Percentiles rank a stretch among this genome's conserved stretches.
Evolutionary conservation across 2,888 invertebrate genomes (phyloP).

Genomic region (Eupithecia vulgata): DNA sequence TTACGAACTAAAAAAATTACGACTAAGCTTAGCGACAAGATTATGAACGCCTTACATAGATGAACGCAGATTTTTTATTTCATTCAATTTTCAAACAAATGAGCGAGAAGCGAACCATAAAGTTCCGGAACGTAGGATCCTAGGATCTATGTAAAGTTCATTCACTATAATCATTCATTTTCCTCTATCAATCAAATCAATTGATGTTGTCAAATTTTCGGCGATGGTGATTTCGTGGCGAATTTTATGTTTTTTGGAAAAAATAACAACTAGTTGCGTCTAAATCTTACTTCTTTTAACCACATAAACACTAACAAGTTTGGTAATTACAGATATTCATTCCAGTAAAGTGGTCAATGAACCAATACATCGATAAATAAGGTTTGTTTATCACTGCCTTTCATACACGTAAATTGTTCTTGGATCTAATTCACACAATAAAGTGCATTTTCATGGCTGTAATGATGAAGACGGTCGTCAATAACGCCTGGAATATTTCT

Average conservation of each 20-base stretch:
- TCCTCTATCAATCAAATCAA: too few species aligned
- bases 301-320: slow-evolving; percentile 22
- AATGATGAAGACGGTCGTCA: background rate
- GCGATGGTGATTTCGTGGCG: slow-evolving; percentile 40
- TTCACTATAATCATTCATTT: slow-evolving; percentile 20
- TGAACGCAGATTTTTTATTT: too few species aligned
- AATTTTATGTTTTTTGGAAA: slow-evolving; percentile 28
- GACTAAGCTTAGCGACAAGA: too few species aligned
- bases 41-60: too few species aligned
- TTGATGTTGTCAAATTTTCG: slow-evolving; percentile 31
- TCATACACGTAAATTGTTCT: background rate
- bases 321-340: background rate
- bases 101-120: too few species aligned
- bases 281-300: slow-evolving; percentile 14
- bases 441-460: background rate
- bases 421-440: background rate
- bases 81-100: too few species aligned
- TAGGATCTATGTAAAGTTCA: too few species aligned
- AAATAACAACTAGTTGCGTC: background rate
- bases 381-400: slow-evolving; percentile 28
- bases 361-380: slow-evolving; percentile 25
- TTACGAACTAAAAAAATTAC: too few species aligned
- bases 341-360: background rate
- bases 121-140: too few species aligned
- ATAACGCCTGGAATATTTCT: background rate